A percentile compares a stretch with the other conserved stretches of the same genome.
Conservation (phyloP, 23 tunicate species). For the Pegea sp. region DNA sequence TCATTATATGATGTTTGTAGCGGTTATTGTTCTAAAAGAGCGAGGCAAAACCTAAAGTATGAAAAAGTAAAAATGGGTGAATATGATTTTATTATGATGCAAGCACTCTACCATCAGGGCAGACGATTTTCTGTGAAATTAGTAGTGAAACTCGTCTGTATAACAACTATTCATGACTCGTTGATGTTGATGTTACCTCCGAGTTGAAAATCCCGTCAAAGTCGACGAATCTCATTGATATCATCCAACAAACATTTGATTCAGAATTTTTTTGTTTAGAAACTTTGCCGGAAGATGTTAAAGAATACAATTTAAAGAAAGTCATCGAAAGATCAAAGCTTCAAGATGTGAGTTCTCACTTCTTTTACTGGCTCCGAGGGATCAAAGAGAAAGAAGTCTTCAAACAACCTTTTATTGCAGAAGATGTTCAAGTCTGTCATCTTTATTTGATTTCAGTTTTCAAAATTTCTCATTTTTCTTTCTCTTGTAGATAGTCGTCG, state of each 20-base stretch:
- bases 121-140: too few relatives aligned
- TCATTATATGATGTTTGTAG: not conserved
- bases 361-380: not conserved
- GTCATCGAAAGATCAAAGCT: not conserved
- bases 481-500: too few relatives aligned
- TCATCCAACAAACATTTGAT: too few relatives aligned
- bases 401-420: slow-evolving; percentile 1
- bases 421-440: slow-evolving; percentile 1
- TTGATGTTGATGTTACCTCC: too few relatives aligned
- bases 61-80: not conserved
- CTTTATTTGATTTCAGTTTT: not conserved
- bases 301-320: not conserved
- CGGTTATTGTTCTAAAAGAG: not conserved
- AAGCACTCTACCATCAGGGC: too few relatives aligned
- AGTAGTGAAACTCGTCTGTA: too few relatives aligned
- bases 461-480: too few relatives aligned
- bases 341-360: not conserved
- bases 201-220: too few relatives aligned
- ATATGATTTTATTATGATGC: too few relatives aligned
- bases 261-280: too few relatives aligned
- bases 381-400: not conserved
- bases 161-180: too few relatives aligned
- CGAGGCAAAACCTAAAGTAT: not conserved
- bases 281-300: not conserved
- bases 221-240: too few relatives aligned